phyloP scores from a whole-genome alignment of 2,797 vertebrate species.

The Perdix hodgsoniae region DNA sequence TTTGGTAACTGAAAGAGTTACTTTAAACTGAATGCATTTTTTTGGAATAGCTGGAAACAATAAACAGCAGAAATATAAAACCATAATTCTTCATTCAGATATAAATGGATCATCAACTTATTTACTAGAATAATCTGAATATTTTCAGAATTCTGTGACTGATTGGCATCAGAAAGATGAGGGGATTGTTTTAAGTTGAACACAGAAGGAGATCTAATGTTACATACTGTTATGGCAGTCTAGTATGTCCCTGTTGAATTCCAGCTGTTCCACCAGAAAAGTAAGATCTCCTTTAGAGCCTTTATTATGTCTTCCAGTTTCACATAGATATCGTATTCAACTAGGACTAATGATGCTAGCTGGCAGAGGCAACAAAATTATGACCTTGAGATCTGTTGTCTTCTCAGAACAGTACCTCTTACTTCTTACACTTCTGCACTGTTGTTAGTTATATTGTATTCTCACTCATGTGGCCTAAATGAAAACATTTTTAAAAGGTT shows the following conservation, averaged over 20 bases:
- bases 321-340: not conserved
- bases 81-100: not conserved
- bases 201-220: not conserved
- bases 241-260: not conserved
- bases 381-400: not conserved
- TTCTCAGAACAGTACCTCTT: not conserved
- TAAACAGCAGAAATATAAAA: not conserved
- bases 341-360: not conserved
- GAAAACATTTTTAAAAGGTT: not conserved
- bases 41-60: not conserved
- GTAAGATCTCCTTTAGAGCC: not conserved
- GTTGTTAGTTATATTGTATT: not conserved
- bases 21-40: not conserved
- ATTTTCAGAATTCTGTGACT: not conserved
- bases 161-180: not conserved
- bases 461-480: not conserved
- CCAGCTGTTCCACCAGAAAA: not conserved
- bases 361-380: not conserved
- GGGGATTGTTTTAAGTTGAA: not conserved
- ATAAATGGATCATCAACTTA: not conserved
- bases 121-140: not conserved
- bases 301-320: not conserved
- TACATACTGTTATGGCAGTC: not conserved
- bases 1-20: not conserved
- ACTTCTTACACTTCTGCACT: accelerated